Conservation (phyloP, 2,888 invertebrate species). For the Apotomis turbidana region DNA sequence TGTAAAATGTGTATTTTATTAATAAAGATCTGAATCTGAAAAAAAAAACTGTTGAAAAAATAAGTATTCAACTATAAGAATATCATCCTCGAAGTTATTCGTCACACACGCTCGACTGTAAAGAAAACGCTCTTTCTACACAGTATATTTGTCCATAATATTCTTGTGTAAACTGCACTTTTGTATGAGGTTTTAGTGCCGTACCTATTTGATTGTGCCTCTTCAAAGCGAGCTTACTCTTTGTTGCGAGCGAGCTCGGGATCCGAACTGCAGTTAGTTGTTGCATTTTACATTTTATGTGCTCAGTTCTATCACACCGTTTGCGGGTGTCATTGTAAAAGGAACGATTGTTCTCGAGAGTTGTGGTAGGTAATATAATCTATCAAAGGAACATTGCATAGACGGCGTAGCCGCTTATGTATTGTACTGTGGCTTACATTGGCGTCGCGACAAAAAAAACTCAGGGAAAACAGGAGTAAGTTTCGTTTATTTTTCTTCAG, state of each 20-base stretch:
- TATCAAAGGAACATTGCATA: not conserved
- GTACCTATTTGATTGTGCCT: not conserved
- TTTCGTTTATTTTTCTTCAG: too few species aligned
- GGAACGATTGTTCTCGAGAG: conserved; percentile 1
- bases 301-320: conserved; percentile 14
- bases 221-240: not conserved
- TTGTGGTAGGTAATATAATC: not conserved
- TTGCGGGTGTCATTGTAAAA: conserved; percentile 11
- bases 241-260: conserved; percentile 12
- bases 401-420: too few species aligned
- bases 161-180: not conserved
- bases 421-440: too few species aligned
- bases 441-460: too few species aligned
- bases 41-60: too few species aligned
- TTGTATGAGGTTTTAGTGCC: not conserved
- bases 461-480: too few species aligned
- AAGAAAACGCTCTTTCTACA: not conserved
- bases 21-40: too few species aligned
- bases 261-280: conserved; percentile 15
- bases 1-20: too few species aligned
- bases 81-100: too few species aligned
- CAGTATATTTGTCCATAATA: not conserved
- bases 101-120: not conserved
- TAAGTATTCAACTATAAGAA: too few species aligned
- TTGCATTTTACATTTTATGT: conserved; percentile 22